Conservation (phyloP, 1,140 invertebrate genomes). For the Polypedilum vanderplanki region DNA sequence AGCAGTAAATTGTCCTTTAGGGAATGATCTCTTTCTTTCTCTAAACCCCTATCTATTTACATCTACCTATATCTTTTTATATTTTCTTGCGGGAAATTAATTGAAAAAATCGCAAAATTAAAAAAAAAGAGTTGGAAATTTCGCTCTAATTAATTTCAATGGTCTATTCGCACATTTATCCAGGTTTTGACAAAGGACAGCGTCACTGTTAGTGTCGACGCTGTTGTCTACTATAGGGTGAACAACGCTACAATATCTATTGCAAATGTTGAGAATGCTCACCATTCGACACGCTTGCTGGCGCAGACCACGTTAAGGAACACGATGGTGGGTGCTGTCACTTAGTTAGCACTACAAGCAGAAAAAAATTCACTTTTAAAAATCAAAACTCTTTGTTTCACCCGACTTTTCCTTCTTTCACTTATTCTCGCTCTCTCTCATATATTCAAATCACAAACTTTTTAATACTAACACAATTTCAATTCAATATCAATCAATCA, state of each 20-base stretch:
- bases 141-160: conserved; percentile 10
- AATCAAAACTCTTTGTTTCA: no score
- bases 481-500: no score
- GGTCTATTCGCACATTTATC: conserved; percentile 15
- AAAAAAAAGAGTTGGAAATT: not conserved
- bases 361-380: conserved; percentile 48
- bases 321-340: conserved; percentile 64
- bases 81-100: not conserved
- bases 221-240: conserved; percentile 68
- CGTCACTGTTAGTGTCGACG: conserved; percentile 71
- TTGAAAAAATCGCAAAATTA: not conserved
- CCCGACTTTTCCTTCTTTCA: no score
- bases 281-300: conserved; percentile 61
- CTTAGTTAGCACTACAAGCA: conserved; percentile 74
- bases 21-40: no score
- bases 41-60: no score
- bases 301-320: conserved; percentile 78
- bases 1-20: no score
- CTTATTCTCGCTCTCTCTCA: no score
- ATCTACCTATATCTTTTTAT: no score
- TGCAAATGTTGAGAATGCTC: conserved; percentile 73
- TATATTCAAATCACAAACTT: no score
- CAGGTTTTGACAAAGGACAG: conserved; percentile 68
- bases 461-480: no score
- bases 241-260: conserved; percentile 71